Evolutionary conservation across 2,797 vertebrate species (phyloP).

Genomic region (Phrynocephalus forsythii): DNA sequence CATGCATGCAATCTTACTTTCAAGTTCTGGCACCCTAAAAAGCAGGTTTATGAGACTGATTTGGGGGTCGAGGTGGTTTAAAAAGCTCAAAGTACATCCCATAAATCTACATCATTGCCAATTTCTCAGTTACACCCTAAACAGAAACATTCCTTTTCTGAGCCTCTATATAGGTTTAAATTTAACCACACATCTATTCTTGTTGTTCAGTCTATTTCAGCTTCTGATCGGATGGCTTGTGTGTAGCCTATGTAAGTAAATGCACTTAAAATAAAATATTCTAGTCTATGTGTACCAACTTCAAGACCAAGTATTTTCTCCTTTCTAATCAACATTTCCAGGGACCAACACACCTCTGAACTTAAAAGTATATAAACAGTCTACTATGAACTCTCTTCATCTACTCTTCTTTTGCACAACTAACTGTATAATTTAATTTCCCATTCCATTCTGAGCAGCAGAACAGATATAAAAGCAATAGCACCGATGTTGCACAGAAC

Average conservation of each 20-base stretch:
- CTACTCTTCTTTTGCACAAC: background rate
- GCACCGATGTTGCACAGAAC: fast-evolving
- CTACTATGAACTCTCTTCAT: background rate
- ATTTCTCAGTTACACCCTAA: background rate
- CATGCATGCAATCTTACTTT: slow-evolving; percentile 35
- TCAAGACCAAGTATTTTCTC: background rate
- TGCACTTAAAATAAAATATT: background rate
- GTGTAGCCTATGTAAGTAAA: background rate
- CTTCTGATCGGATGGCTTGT: background rate
- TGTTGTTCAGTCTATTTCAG: background rate
- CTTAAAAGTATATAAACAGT: background rate
- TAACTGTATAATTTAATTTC: background rate
- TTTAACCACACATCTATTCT: background rate
- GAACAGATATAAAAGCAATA: background rate
- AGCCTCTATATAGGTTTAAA: background rate
- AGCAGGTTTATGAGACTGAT: slow-evolving; percentile 31
- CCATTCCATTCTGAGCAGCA: background rate
- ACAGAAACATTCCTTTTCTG: background rate
- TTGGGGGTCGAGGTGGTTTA: slow-evolving; percentile 9
- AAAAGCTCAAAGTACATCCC: slow-evolving; percentile 17
- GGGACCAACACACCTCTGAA: background rate
- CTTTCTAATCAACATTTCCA: background rate
- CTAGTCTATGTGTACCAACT: background rate
- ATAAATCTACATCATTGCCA: background rate
- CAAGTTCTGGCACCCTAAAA: slow-evolving; percentile 10